Percentiles rank a stretch among this genome's conserved stretches.
Conservation (phyloP, 2,888 invertebrate species). For the Cyclophora albipunctata region DNA sequence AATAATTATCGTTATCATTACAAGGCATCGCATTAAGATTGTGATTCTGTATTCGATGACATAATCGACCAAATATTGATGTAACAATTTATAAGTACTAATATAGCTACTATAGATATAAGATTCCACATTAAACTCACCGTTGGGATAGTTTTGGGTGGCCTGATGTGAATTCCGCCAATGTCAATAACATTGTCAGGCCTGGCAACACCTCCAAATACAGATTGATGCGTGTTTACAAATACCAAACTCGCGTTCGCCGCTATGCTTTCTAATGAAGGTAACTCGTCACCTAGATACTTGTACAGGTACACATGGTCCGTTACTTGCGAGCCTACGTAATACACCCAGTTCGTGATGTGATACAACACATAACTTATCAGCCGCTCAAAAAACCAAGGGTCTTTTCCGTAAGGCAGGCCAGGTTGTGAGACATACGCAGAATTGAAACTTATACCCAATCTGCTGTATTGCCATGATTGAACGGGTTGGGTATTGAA, state of each 20-base stretch:
- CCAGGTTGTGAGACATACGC: slow-evolving; percentile 63
- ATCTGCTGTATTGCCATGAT: slow-evolving; percentile 70
- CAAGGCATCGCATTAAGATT: too few species aligned
- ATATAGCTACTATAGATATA: too few species aligned
- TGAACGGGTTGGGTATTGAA: slow-evolving; percentile 73
- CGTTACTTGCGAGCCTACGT: slow-evolving; percentile 58
- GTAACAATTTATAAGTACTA: too few species aligned
- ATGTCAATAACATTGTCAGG: slow-evolving; percentile 79
- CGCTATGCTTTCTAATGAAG: slow-evolving; percentile 73
- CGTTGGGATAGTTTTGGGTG: slow-evolving; percentile 64
- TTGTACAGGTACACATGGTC: slow-evolving; percentile 64
- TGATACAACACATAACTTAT: slow-evolving; percentile 58
- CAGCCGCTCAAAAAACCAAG: slow-evolving; percentile 64
- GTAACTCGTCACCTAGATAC: slow-evolving; percentile 69
- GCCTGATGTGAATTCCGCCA: slow-evolving; percentile 78
- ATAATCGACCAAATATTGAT: too few species aligned
- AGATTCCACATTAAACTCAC: slow-evolving; percentile 24
- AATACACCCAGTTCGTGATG: slow-evolving; percentile 63
- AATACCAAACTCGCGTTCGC: slow-evolving; percentile 75
- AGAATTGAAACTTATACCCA: slow-evolving; percentile 70
- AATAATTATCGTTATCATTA: too few species aligned
- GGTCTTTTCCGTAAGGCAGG: slow-evolving; percentile 58
- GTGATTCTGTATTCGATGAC: too few species aligned
- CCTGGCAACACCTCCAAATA: slow-evolving; percentile 74
- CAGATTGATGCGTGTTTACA: slow-evolving; percentile 79